These are phyloP conservation scores for Suricata suricatta DNA, from an alignment of 2,113 vertebrate genomes.

Conservation along the genomic window DNA sequence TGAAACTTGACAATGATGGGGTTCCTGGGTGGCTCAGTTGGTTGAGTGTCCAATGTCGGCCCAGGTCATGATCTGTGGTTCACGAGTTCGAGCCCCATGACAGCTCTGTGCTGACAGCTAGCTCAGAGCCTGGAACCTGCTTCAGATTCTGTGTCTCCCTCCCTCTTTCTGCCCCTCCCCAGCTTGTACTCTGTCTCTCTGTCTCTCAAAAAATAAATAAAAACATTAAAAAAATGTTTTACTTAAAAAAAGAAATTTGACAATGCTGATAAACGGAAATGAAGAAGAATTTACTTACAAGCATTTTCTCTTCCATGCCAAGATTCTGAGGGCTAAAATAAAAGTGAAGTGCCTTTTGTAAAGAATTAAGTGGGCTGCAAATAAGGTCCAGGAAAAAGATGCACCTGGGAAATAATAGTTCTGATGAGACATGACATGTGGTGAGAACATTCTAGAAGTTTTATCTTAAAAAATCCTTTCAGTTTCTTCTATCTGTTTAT, in stretches of 20 bases:
- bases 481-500: background rate
- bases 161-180: too few relatives aligned
- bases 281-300: background rate
- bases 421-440: background rate
- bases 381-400: background rate
- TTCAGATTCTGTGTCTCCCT: too few relatives aligned
- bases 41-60: too few relatives aligned
- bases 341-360: slow-evolving; percentile 13
- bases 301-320: background rate
- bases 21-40: too few relatives aligned
- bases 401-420: background rate
- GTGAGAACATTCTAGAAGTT: background rate
- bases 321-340: slow-evolving; percentile 15
- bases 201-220: too few relatives aligned
- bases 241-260: too few relatives aligned
- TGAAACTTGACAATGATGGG: slow-evolving; percentile 49
- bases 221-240: too few relatives aligned
- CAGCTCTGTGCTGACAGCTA: too few relatives aligned
- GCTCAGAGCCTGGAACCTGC: too few relatives aligned
- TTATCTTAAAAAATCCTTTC: background rate
- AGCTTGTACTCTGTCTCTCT: too few relatives aligned
- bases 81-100: too few relatives aligned
- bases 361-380: background rate
- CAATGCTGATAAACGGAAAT: slow-evolving; percentile 4
- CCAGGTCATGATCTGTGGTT: too few relatives aligned